Base-by-base conservation (phyloP, 1,140 invertebrate genomes). In the Calliphora vicina region DNA sequence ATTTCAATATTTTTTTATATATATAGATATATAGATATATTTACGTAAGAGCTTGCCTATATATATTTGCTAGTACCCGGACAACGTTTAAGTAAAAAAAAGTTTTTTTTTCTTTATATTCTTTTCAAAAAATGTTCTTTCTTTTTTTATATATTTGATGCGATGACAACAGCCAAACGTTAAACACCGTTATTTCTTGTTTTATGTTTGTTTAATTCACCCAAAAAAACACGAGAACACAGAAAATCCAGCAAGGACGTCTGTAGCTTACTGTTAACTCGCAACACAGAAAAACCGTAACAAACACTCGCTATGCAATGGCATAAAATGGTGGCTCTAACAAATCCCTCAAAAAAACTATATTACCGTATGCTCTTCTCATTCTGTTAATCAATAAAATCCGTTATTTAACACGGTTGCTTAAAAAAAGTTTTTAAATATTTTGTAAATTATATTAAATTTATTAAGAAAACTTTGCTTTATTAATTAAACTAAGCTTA, bases 1-100 rank as follows among this genome's bases (percentile, higher is more conserved):
- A 74, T 43, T 45, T 43, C n/a, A 20, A 23, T 20, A 43, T 42
- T 76, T 76, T 42, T 74, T 76, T 8, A 20, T 83, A 35, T 83
- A 45, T n/a, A n/a, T n/a, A n/a, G n/a, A n/a, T n/a, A n/a, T n/a
- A n/a, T n/a, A n/a, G n/a, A n/a, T 57, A 80, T 83, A 80, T 83
- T 83, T 83, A 83, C 83, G 83, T 83, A 83, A 83, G 83, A 83
- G 83, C 80, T 80, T 73, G 61, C 45, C 83, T 81, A 20, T 83
- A 81, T 83, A 45, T 78, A 45, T 83, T 57, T 72, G 78, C 67
- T 82, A 67, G 67, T 72, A 81, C 78, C 83, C 83, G 83, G 42
- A 83, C 83, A 83, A 83, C 20, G 74, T 78, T 78, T 23, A 45
- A 57, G 83, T 83, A 81, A 81, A 72, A 42, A 35, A 81, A 81